Conservation (phyloP, 2,888 invertebrate genomes). For the Antitype chi region DNA sequence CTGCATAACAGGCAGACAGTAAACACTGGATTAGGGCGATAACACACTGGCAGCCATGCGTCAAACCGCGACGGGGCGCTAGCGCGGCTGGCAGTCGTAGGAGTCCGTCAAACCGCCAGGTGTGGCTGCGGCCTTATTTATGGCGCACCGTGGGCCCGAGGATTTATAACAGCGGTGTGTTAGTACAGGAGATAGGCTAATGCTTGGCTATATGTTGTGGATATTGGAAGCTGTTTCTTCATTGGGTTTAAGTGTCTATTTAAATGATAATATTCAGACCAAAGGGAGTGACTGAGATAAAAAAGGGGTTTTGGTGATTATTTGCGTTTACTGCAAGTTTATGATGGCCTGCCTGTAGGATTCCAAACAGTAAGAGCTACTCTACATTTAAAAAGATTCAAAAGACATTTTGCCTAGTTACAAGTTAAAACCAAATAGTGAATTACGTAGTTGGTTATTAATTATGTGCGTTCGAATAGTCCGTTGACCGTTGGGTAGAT, state of each 20-base stretch:
- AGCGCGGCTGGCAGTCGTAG: constrained; percentile 71
- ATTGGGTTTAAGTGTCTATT: background rate
- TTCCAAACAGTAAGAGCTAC: background rate
- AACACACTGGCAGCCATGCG: constrained; percentile 68
- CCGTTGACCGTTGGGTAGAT: background rate
- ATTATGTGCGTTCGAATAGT: background rate
- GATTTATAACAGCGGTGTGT: constrained; percentile 77
- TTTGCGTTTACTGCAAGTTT: background rate
- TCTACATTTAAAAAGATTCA: background rate
- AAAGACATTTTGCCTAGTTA: background rate
- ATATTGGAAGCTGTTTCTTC: constrained; percentile 17
- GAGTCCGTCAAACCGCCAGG: constrained; percentile 83
- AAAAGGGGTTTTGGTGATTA: background rate
- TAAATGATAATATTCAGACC: background rate
- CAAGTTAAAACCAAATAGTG: background rate
- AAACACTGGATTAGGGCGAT: constrained; percentile 67
- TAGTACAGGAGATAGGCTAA: constrained; percentile 64
- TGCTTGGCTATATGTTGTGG: constrained; percentile 5
- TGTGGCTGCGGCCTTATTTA: constrained; percentile 83
- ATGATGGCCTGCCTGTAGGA: background rate
- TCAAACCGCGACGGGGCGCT: constrained; percentile 67
- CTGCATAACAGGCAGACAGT: constrained; percentile 29
- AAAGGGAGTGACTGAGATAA: background rate
- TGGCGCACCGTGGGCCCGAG: constrained; percentile 75
- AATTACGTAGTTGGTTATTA: background rate